Conservation (phyloP, 2,888 invertebrate species). For the Congeria kusceri region DNA sequence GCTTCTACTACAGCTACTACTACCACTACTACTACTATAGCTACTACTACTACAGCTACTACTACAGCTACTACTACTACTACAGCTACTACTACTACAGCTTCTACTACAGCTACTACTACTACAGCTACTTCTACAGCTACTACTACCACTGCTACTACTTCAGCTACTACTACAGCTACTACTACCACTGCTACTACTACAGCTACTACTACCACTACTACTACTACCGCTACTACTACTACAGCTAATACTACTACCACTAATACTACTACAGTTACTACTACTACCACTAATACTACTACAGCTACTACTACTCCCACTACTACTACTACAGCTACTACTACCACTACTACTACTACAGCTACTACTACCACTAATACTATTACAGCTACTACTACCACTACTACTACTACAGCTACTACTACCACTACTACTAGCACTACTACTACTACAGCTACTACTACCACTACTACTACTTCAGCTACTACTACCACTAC, state of each 20-base stretch:
- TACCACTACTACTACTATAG: too few species aligned
- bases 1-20: not conserved
- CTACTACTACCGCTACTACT: not conserved
- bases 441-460: constrained; percentile 9
- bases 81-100: constrained; percentile 2
- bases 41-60: not conserved
- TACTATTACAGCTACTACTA: not conserved
- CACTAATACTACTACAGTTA: not conserved
- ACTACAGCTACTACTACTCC: not conserved
- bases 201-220: too few species aligned
- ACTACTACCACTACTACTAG: constrained; percentile 15
- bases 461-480: too few species aligned
- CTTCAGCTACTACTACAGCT: not conserved
- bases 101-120: not conserved
- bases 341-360: constrained; percentile 14
- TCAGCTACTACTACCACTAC: not conserved
- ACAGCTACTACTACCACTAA: constrained; percentile 4
- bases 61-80: constrained; percentile 6
- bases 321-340: constrained; percentile 1
- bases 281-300: too few species aligned
- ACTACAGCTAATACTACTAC: not conserved
- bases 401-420: constrained; percentile 10
- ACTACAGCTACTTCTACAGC: not conserved
- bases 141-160: not conserved
- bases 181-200: not conserved